phyloP scores from a whole-genome alignment of 2,797 vertebrate genomes.

The Oreortyx pictus region DNA sequence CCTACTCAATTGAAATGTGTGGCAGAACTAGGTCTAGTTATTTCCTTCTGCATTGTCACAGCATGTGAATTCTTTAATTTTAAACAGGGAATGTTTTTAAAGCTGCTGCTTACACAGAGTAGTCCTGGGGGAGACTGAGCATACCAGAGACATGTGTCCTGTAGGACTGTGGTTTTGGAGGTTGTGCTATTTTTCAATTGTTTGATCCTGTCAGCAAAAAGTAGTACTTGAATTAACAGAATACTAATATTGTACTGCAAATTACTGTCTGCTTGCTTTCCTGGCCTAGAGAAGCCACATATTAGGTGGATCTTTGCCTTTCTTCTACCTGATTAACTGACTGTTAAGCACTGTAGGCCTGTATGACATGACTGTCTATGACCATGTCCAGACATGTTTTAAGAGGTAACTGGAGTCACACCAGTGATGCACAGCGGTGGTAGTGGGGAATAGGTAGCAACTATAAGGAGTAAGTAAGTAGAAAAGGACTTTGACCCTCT shows the following conservation, averaged over 20 bases:
- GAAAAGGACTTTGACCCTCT: background rate
- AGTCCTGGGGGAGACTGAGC: background rate
- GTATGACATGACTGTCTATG: background rate
- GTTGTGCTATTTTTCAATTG: background rate
- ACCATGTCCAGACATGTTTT: accelerated
- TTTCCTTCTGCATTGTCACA: background rate
- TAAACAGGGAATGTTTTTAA: background rate
- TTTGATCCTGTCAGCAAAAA: background rate
- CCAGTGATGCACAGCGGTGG: background rate
- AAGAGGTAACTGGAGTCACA: no score
- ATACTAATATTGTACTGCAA: background rate
- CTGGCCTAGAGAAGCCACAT: background rate
- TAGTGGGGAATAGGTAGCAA: accelerated
- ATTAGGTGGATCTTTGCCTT: background rate
- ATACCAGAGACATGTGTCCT: accelerated
- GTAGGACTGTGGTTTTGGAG: background rate
- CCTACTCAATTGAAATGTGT: background rate
- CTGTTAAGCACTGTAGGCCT: background rate
- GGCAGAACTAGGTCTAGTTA: accelerated
- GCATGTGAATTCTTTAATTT: background rate
- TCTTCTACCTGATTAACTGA: background rate
- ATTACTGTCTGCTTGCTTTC: background rate
- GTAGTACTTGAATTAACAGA: background rate
- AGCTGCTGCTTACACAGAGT: background rate
- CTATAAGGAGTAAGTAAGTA: background rate